phyloP scores from a whole-genome alignment of 2,797 vertebrate species.

The Anisognathus igniventris region DNA sequence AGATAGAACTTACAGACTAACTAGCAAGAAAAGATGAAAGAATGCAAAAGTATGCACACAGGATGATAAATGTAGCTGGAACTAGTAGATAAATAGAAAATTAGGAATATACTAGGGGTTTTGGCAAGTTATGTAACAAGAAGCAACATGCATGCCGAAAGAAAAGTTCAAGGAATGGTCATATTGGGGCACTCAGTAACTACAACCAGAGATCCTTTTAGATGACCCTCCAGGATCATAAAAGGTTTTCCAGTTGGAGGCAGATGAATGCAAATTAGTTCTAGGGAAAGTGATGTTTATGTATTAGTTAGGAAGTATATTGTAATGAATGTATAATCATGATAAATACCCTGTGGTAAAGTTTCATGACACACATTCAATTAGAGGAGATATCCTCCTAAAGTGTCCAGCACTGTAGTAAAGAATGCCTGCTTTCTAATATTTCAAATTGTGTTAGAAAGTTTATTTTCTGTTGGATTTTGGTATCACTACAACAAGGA shows the following conservation, averaged over 20 bases:
- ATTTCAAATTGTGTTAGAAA: background rate
- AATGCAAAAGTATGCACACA: background rate
- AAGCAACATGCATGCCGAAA: background rate
- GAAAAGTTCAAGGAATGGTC: background rate
- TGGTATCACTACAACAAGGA: background rate
- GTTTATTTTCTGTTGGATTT: background rate
- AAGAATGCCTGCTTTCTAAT: background rate
- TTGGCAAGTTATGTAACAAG: background rate
- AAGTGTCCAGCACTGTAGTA: background rate
- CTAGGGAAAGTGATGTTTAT: background rate
- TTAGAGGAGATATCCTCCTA: background rate
- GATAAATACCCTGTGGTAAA: background rate
- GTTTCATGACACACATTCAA: background rate
- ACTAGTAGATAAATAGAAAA: background rate
- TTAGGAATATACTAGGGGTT: background rate
- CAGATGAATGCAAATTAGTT: background rate
- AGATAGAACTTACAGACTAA: background rate
- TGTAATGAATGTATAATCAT: background rate
- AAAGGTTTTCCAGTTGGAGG: background rate
- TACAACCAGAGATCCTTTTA: background rate
- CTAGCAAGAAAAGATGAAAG: background rate
- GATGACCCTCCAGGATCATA: background rate
- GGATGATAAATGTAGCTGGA: background rate
- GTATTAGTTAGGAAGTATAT: background rate
- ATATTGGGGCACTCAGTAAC: background rate